phyloP scores from a whole-genome alignment of 1,140 invertebrate genomes.

The Campodea augens region DNA sequence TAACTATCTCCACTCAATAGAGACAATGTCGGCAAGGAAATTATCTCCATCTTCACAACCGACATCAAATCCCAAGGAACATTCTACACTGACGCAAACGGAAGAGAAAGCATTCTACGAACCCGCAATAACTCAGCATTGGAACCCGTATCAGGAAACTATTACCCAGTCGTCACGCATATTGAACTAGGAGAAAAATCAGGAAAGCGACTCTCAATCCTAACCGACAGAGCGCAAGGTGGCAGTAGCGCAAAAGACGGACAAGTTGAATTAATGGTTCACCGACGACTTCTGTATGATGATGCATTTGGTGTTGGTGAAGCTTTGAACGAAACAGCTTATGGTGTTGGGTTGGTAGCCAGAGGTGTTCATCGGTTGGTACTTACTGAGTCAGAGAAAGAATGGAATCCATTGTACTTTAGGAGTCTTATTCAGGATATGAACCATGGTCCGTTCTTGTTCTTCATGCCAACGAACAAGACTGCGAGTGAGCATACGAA shows the following conservation, averaged over 20 bases:
- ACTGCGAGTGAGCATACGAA: conserved; percentile 24
- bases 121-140: conserved; percentile 23
- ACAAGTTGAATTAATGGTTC: conserved; percentile 27
- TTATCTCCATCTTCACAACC: conserved; percentile 28
- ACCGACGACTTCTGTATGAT: conserved; percentile 31
- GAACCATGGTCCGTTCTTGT: conserved; percentile 23
- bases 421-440: conserved; percentile 7
- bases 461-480: conserved; percentile 23
- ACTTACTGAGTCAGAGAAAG: conserved; percentile 12
- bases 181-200: conserved; percentile 30
- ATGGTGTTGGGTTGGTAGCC: conserved; percentile 33
- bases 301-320: conserved; percentile 43
- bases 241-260: conserved; percentile 30
- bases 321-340: conserved; percentile 39
- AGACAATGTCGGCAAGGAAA: conserved; percentile 31
- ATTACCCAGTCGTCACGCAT: conserved; percentile 42
- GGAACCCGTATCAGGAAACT: conserved; percentile 45
- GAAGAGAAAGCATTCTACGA: conserved; percentile 34
- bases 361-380: conserved; percentile 28
- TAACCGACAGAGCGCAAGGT: conserved; percentile 41
- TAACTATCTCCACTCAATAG: conserved; percentile 16
- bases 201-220: conserved; percentile 18
- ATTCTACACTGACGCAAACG: conserved; percentile 44
- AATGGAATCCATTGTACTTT: conserved; percentile 6
- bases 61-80: conserved; percentile 23